Conservation (phyloP, 1,140 invertebrate genomes). For the Neuroterus valhalla region DNA sequence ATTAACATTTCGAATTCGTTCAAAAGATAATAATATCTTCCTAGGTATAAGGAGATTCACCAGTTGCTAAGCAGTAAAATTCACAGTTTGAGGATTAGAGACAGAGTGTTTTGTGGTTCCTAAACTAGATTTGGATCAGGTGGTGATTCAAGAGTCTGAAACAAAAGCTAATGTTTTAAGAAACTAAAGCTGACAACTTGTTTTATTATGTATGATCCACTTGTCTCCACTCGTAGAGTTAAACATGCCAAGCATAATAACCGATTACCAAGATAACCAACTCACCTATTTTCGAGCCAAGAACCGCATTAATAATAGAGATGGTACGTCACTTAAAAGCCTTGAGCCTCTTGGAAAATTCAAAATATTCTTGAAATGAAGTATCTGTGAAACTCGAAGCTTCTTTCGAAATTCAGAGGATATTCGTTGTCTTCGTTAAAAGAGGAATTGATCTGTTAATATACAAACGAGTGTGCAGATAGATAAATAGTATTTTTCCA, state of each 20-base stretch:
- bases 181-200: not conserved
- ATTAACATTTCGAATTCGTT: too few relatives aligned
- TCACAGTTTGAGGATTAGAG: too few relatives aligned
- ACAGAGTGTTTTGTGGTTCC: too few relatives aligned
- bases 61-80: too few relatives aligned
- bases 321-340: conserved; percentile 64
- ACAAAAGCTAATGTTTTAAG: not conserved
- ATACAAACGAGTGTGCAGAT: too few relatives aligned
- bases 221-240: conserved; percentile 9
- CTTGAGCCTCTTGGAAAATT: conserved; percentile 60
- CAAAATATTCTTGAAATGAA: conserved; percentile 28
- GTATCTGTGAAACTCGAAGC: not conserved
- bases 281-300: conserved; percentile 71
- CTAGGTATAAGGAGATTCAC: too few relatives aligned
- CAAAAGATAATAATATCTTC: too few relatives aligned
- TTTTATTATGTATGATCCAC: conserved; percentile 21
- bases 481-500: too few relatives aligned
- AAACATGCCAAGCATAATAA: conserved; percentile 72
- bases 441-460: too few relatives aligned
- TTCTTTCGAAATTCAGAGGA: not conserved
- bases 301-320: conserved; percentile 72
- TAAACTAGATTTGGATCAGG: not conserved
- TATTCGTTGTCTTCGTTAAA: not conserved
- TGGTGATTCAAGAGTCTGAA: not conserved
- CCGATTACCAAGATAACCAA: conserved; percentile 71